These are phyloP conservation scores for Periophthalmus modestus DNA, from an alignment of 2,113 vertebrate species.

Conservation along the genomic window DNA sequence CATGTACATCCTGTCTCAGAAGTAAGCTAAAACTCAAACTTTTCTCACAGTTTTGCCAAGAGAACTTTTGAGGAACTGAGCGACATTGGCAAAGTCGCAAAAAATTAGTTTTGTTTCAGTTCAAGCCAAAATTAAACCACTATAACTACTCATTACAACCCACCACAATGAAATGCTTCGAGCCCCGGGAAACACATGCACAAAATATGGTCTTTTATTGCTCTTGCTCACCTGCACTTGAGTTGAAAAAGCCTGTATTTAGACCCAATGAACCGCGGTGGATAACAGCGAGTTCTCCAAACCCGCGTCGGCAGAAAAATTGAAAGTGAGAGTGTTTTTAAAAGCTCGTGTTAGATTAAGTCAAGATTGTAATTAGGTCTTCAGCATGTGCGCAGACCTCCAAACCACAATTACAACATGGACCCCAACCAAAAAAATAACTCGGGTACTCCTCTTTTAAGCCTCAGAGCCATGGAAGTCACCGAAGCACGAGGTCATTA, in stretches of 20 bases:
- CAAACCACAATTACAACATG: constrained; percentile 70
- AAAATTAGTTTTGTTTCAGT: not conserved
- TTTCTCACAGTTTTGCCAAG: too few relatives aligned
- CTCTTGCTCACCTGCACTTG: constrained; percentile 41
- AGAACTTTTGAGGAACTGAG: too few relatives aligned
- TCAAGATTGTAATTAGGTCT: constrained; percentile 74
- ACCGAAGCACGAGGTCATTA: constrained; percentile 24
- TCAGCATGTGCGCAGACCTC: constrained; percentile 65
- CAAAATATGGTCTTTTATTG: constrained; percentile 16
- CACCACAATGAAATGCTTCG: constrained; percentile 22
- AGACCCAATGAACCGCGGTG: constrained; percentile 40
- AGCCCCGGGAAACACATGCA: constrained; percentile 15
- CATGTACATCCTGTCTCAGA: too few relatives aligned
- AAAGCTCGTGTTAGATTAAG: constrained; percentile 62
- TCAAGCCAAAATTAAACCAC: not conserved
- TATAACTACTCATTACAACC: not conserved
- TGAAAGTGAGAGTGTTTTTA: constrained; percentile 57
- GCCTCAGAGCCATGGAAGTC: constrained; percentile 18
- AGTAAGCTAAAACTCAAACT: too few relatives aligned
- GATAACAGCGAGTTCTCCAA: constrained; percentile 38
- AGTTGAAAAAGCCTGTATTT: constrained; percentile 52
- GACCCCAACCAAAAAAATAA: constrained; percentile 66
- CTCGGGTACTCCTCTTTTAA: constrained; percentile 25
- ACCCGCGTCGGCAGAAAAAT: constrained; percentile 41
- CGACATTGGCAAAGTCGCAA: too few relatives aligned